Percentiles rank a stretch among this genome's conserved stretches.
These are phyloP conservation scores for Furcifer pardalis DNA, from an alignment of 2,797 vertebrate species.

Conservation along the genomic window DNA sequence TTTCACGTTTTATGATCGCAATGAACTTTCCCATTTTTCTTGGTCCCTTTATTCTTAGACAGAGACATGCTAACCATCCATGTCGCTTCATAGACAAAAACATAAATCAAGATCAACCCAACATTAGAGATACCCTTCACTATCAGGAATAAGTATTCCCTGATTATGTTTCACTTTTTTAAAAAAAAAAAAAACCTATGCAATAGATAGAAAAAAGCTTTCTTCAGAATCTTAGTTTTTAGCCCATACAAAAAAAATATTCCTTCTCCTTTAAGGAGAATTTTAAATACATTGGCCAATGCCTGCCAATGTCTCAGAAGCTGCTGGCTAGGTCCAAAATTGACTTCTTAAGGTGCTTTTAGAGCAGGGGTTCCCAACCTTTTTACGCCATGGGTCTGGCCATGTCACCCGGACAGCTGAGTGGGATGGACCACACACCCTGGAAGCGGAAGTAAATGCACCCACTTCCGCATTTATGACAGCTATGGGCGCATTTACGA, in stretches of 20 bases:
- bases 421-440: too few species aligned
- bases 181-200: not conserved
- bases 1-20: not conserved
- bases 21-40: not conserved
- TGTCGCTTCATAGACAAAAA: conserved; percentile 25
- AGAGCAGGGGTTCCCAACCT: too few species aligned
- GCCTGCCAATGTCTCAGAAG: not conserved
- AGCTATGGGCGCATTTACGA: too few species aligned
- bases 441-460: too few species aligned
- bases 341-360: too few species aligned
- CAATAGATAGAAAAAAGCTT: not conserved
- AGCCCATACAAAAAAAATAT: not conserved
- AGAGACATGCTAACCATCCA: not conserved
- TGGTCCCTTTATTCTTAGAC: not conserved
- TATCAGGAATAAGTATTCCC: not conserved
- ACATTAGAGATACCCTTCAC: not conserved
- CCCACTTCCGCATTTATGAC: too few species aligned
- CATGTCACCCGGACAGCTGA: too few species aligned
- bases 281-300: not conserved
- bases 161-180: not conserved
- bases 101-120: conserved; percentile 16
- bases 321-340: not conserved
- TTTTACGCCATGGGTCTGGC: too few species aligned
- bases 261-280: not conserved
- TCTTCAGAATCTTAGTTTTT: not conserved